These are phyloP conservation scores for Rhynchonema sp. DNA, from an alignment of 2,888 invertebrate species.

Conservation along the genomic window DNA sequence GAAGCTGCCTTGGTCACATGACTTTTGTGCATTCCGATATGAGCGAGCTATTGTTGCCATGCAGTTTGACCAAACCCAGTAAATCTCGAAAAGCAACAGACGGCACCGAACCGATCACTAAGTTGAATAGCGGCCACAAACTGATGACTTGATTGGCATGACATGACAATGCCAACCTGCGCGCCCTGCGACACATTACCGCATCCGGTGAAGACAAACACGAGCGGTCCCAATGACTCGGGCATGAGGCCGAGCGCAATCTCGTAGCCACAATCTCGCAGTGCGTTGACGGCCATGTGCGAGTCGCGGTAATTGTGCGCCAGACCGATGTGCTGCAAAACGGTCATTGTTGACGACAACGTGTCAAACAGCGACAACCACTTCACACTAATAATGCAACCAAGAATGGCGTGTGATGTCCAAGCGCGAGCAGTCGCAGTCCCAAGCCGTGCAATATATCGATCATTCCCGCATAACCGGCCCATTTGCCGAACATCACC, in stretches of 20 bases:
- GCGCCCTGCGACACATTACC: conserved; percentile 72
- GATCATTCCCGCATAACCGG: conserved; percentile 91
- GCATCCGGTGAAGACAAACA: conserved; percentile 91
- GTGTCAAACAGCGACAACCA: too few species aligned
- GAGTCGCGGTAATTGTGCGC: conserved; percentile 96
- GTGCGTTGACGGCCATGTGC: conserved; percentile 88
- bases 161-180: background rate
- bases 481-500: conserved; percentile 97
- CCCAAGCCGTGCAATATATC: conserved; percentile 95
- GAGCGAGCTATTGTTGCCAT: too few species aligned
- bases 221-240: conserved; percentile 83
- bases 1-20: too few species aligned
- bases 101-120: too few species aligned
- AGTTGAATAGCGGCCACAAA: too few species aligned
- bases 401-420: conserved; percentile 99
- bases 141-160: too few species aligned
- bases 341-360: too few species aligned
- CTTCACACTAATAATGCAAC: conserved; percentile 23
- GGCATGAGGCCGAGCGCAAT: conserved; percentile 89
- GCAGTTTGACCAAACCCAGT: too few species aligned
- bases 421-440: conserved; percentile 69
- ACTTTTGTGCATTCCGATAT: too few species aligned
- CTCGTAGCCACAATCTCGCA: conserved; percentile 96
- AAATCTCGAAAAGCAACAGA: too few species aligned
- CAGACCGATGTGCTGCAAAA: conserved; percentile 86